phyloP scores from a whole-genome alignment of 92 coral and sea anemone species.

The Zoanthus sociatus region DNA sequence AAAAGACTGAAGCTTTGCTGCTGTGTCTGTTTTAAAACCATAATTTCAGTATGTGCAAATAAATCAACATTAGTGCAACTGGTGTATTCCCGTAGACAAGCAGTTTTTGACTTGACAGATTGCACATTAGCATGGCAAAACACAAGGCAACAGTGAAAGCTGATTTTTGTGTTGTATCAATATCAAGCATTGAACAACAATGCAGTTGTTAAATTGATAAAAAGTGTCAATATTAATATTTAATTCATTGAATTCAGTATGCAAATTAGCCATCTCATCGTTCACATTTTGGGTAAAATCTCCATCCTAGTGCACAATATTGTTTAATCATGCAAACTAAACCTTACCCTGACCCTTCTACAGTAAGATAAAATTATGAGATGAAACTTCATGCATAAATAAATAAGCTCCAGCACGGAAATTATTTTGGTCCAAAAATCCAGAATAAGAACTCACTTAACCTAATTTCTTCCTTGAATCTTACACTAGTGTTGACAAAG shows the following conservation, averaged over 20 bases:
- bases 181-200: slow-evolving; percentile 48
- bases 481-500: neutral
- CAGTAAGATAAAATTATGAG: no score
- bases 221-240: slow-evolving; percentile 3
- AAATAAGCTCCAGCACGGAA: no score
- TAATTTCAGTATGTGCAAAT: slow-evolving; percentile 57
- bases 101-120: slow-evolving; percentile 55
- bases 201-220: slow-evolving; percentile 2
- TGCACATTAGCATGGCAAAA: slow-evolving; percentile 42
- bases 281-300: neutral
- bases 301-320: no score
- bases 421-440: neutral
- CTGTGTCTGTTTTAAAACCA: neutral
- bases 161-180: slow-evolving; percentile 41
- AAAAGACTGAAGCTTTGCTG: neutral
- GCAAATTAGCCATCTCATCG: slow-evolving; percentile 5
- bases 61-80: slow-evolving; percentile 5
- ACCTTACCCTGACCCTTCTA: no score
- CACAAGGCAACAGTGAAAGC: neutral
- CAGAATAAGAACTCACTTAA: neutral
- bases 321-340: no score
- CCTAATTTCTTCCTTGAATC: neutral
- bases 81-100: slow-evolving; percentile 43
- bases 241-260: slow-evolving; percentile 15
- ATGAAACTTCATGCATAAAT: no score